Evolutionary conservation across 2,888 invertebrate species (phyloP).

Genomic region (Horisme vitalbata): DNA sequence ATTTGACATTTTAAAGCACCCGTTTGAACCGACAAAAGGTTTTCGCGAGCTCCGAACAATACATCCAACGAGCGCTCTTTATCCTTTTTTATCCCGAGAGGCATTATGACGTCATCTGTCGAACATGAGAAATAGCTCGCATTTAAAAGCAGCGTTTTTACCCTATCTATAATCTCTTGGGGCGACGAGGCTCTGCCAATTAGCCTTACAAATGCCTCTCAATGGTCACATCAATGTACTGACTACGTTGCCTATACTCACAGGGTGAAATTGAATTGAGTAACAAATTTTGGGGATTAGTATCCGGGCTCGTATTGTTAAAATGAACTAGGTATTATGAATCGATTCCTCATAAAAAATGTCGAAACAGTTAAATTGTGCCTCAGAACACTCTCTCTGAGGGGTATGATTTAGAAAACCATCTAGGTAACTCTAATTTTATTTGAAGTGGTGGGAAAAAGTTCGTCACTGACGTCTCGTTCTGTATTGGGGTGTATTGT

Average conservation of each 20-base stretch:
- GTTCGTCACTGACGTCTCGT: too few species aligned
- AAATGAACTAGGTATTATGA: too few species aligned
- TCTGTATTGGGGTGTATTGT: too few species aligned
- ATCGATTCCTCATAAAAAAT: too few species aligned
- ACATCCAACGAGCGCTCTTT: slow-evolving; percentile 16
- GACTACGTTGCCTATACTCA: slow-evolving; percentile 49
- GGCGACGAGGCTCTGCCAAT: slow-evolving; percentile 52
- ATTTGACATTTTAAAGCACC: slow-evolving; percentile 32
- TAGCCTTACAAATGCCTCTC: slow-evolving; percentile 46
- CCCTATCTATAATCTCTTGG: slow-evolving; percentile 57
- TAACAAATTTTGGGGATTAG: too few species aligned
- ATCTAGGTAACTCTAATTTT: too few species aligned
- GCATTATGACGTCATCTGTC: slow-evolving; percentile 32
- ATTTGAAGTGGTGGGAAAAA: too few species aligned
- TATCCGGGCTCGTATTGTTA: too few species aligned
- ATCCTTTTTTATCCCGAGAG: slow-evolving; percentile 23
- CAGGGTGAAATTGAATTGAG: too few species aligned
- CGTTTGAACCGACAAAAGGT: slow-evolving; percentile 29
- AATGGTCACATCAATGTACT: slow-evolving; percentile 39
- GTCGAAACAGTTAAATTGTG: too few species aligned
- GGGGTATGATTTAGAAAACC: too few species aligned
- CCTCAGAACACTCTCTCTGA: too few species aligned
- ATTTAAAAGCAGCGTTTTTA: slow-evolving; percentile 29
- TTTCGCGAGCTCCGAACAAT: slow-evolving; percentile 26
- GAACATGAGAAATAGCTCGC: slow-evolving; percentile 39